phyloP scores from a whole-genome alignment of 2,113 vertebrate species.

The Sebastes fasciatus region DNA sequence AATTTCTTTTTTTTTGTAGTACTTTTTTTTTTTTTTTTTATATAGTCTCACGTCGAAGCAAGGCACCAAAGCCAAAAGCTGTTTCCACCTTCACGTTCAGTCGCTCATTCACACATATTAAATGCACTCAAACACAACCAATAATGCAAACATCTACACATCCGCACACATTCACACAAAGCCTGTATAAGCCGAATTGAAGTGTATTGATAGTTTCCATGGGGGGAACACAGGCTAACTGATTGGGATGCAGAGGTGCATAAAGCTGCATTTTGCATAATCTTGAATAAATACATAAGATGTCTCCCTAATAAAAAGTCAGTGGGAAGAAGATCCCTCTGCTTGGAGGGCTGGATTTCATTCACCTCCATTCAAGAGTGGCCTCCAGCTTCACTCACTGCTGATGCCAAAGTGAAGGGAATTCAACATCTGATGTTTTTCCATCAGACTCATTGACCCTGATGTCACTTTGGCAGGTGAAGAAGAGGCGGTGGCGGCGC shows the following conservation, averaged over 20 bases:
- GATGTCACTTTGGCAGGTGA: constrained; percentile 47
- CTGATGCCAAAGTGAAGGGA: constrained; percentile 56
- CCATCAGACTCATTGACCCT: constrained; percentile 73
- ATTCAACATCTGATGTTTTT: constrained; percentile 63
- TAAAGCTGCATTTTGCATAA: constrained; percentile 81
- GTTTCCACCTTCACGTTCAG: constrained; percentile 81
- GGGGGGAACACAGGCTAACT: constrained; percentile 69
- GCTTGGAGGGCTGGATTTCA: constrained; percentile 40
- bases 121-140: constrained; percentile 37
- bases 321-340: constrained; percentile 48
- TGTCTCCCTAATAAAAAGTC: constrained; percentile 59
- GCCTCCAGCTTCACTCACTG: constrained; percentile 19
- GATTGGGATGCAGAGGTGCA: constrained; percentile 80
- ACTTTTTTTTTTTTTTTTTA: constrained; percentile 73
- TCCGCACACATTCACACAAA: constrained; percentile 55
- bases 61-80: constrained; percentile 96
- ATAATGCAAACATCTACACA: constrained; percentile 34
- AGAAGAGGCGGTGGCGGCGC: background rate
- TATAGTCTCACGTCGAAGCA: constrained; percentile 88
- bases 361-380: constrained; percentile 27
- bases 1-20: constrained; percentile 73
- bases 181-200: constrained; percentile 86
- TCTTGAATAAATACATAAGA: constrained; percentile 67
- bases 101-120: constrained; percentile 45
- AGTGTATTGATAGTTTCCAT: constrained; percentile 75